Conservation (phyloP, 2,888 invertebrate species). For the Drosophila merina region DNA sequence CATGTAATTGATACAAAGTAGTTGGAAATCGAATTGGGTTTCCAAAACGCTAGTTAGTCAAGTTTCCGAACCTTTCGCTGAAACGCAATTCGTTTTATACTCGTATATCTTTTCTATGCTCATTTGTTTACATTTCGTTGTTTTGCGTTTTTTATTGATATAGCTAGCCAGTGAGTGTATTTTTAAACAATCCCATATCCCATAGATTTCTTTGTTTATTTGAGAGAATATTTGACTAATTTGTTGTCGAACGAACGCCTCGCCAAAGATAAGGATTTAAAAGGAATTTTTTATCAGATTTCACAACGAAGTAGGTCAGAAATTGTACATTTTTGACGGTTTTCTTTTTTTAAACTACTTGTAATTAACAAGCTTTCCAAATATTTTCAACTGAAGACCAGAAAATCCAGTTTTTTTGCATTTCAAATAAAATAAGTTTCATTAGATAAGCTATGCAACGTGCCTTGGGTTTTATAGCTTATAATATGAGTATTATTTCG, state of each 20-base stretch:
- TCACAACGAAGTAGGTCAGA: constrained; percentile 27
- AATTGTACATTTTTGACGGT: neutral
- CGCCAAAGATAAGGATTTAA: constrained; percentile 15
- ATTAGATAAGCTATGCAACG: neutral
- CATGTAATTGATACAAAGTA: constrained; percentile 12
- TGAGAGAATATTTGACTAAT: constrained; percentile 23
- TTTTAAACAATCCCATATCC: constrained; percentile 28
- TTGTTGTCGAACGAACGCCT: constrained; percentile 17
- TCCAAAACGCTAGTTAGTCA: constrained; percentile 1
- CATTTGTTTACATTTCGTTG: constrained; percentile 28
- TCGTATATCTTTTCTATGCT: constrained; percentile 12
- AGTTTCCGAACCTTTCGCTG: constrained; percentile 7
- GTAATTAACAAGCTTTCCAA: constrained; percentile 2
- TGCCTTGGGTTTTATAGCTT: constrained; percentile 5
- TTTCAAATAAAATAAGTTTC: no score
- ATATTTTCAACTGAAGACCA: neutral
- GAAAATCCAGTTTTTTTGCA: neutral
- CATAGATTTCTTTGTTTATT: constrained; percentile 32
- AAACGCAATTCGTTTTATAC: constrained; percentile 32
- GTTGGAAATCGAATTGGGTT: constrained; percentile 14
- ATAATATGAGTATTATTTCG: neutral
- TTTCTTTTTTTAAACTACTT: neutral
- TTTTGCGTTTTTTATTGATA: constrained; percentile 21
- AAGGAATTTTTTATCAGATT: constrained; percentile 16
- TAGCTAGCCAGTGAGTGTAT: constrained; percentile 4